phyloP scores from a whole-genome alignment of 2,113 vertebrate species.

The Clinocottus analis region DNA sequence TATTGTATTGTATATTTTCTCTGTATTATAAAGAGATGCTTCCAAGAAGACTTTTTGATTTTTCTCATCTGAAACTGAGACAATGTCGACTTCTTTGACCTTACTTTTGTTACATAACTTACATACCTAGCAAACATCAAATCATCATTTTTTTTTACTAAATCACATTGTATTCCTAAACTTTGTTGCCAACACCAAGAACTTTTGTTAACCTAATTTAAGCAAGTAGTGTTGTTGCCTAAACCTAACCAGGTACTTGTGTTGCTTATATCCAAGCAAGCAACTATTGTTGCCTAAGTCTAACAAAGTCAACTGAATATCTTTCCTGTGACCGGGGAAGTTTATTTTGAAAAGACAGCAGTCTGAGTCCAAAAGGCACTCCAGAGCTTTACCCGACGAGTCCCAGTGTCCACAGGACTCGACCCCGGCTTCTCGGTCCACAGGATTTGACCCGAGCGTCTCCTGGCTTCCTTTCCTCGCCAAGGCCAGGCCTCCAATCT shows the following conservation, averaged over 20 bases:
- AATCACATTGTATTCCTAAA: too few relatives aligned
- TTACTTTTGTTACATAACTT: too few relatives aligned
- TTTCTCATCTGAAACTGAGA: too few relatives aligned
- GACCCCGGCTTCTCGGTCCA: too few relatives aligned
- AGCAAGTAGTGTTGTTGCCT: background rate
- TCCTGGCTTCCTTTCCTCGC: constrained; percentile 13
- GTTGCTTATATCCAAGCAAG: background rate
- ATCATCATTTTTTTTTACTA: too few relatives aligned
- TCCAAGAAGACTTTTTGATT: constrained; percentile 3
- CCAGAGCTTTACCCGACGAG: background rate
- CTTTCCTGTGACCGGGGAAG: background rate
- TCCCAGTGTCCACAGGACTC: too few relatives aligned
- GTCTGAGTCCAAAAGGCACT: too few relatives aligned
- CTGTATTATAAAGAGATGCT: background rate
- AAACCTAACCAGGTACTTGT: background rate
- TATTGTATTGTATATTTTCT: background rate
- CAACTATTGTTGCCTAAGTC: background rate
- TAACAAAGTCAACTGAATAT: background rate
- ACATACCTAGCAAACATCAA: too few relatives aligned
- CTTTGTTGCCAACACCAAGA: background rate
- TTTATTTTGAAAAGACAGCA: background rate
- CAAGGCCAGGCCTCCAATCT: constrained; percentile 13
- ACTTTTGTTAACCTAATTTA: background rate
- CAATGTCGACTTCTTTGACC: too few relatives aligned
- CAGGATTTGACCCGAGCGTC: constrained; percentile 17